Evolutionary conservation across 2,888 invertebrate genomes (phyloP).

Genomic region (Gasteruption jaculator): DNA sequence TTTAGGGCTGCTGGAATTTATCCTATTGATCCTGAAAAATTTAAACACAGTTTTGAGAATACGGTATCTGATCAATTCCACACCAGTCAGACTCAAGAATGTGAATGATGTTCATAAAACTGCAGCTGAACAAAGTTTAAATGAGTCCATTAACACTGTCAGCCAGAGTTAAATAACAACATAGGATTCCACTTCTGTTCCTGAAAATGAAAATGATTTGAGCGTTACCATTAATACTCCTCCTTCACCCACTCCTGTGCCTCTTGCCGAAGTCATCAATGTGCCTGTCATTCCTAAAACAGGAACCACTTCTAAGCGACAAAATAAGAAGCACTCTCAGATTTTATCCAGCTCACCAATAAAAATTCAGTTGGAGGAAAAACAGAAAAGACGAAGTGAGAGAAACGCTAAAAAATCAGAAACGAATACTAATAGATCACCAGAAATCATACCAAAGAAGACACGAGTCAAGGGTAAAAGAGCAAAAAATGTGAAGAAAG

Average conservation of each 20-base stretch:
- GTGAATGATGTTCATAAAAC: no score
- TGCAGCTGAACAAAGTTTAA: no score
- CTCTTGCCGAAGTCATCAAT: slow-evolving; percentile 13
- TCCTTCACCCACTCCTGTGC: slow-evolving; percentile 11
- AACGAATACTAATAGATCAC: no score
- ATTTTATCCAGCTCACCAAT: slow-evolving; percentile 11
- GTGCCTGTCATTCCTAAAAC: slow-evolving; percentile 8
- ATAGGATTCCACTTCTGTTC: no score
- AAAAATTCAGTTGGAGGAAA: slow-evolving; percentile 8
- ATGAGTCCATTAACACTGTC: slow-evolving; percentile 13
- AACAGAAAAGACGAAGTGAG: slow-evolving; percentile 7
- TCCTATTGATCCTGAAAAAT: slow-evolving; percentile 9
- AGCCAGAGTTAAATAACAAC: no score
- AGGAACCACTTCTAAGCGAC: slow-evolving; percentile 9
- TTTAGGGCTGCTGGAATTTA: slow-evolving; percentile 11
- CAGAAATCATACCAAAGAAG: no score
- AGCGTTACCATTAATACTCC: slow-evolving; percentile 8
- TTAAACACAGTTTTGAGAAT: slow-evolving; percentile 4
- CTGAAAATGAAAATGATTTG: slow-evolving; percentile 10
- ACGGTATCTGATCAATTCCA: no score
- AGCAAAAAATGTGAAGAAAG: no score
- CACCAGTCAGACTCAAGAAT: no score
- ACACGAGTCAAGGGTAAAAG: no score
- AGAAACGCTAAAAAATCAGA: no score
- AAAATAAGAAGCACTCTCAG: slow-evolving; percentile 11